These are phyloP conservation scores for Aplodontia rufa DNA, from an alignment of 2,113 vertebrate species.

Conservation along the genomic window DNA sequence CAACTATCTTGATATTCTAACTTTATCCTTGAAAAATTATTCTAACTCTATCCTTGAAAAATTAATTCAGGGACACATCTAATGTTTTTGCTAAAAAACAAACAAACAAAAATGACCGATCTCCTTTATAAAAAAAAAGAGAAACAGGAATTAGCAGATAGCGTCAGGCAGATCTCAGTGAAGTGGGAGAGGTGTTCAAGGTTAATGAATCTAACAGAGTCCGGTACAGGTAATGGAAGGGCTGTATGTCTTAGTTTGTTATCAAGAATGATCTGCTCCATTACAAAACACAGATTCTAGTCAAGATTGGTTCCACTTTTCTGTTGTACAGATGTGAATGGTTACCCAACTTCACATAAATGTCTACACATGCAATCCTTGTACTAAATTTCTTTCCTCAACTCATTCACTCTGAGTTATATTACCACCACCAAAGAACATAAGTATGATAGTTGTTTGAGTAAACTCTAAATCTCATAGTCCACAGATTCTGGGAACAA, in stretches of 20 bases:
- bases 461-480: not conserved
- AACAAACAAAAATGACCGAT: no score
- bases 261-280: not conserved
- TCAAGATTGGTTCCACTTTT: not conserved
- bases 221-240: not conserved
- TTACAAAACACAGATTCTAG: not conserved
- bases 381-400: not conserved
- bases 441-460: not conserved
- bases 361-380: not conserved
- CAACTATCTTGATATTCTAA: not conserved
- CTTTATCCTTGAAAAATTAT: not conserved
- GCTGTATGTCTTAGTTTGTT: not conserved
- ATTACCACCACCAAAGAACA: not conserved
- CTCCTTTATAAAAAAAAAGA: conserved; percentile 36
- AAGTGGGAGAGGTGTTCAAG: not conserved
- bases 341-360: not conserved
- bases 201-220: not conserved
- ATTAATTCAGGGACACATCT: not conserved
- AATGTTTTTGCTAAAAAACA: not conserved
- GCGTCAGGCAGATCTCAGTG: not conserved
- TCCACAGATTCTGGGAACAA: not conserved
- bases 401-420: not conserved
- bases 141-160: not conserved
- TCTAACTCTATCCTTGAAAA: not conserved
- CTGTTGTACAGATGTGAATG: not conserved